phyloP scores from a whole-genome alignment of 2,797 vertebrate species.

The Schizothorax lantsangensis region DNA sequence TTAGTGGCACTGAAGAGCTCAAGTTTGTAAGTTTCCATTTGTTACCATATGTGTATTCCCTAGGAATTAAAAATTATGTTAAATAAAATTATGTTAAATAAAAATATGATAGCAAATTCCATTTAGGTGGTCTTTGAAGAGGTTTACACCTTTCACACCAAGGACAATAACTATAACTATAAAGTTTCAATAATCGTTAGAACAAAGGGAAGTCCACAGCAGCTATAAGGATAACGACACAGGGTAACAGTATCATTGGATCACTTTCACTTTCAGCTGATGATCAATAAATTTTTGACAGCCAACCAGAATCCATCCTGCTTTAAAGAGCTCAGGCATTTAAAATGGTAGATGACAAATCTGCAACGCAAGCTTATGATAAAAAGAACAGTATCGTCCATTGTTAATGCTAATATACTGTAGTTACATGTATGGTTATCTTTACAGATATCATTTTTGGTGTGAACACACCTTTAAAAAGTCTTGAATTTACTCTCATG shows the following conservation, averaged over 20 bases:
- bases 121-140: background rate
- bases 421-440: background rate
- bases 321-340: background rate
- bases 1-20: background rate
- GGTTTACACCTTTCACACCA: background rate
- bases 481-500: background rate
- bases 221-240: background rate
- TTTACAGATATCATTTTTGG: background rate
- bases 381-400: background rate
- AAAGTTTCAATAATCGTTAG: background rate
- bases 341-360: background rate
- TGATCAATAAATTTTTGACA: background rate
- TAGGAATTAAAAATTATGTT: background rate
- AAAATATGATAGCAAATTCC: background rate
- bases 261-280: background rate
- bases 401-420: background rate
- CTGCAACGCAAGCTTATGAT: background rate
- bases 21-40: background rate
- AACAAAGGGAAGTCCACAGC: background rate
- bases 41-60: background rate
- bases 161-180: background rate
- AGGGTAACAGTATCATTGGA: background rate
- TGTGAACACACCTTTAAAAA: no score
- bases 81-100: background rate
- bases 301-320: background rate